Base-by-base conservation (phyloP, 2,113 vertebrate genomes). In the Pomatorhinus ruficollis region DNA sequence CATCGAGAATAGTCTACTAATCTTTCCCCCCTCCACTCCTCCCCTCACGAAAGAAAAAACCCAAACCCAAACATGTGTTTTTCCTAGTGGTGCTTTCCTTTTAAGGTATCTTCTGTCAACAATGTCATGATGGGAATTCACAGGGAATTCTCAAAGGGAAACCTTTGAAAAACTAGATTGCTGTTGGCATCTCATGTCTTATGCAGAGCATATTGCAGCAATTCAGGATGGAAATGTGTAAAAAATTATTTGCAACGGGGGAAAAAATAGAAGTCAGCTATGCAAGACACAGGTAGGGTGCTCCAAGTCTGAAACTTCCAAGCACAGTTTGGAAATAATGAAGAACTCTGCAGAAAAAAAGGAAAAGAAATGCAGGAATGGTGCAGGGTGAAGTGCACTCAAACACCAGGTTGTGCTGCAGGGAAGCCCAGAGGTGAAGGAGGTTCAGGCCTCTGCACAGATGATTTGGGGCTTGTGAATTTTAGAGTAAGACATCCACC, bases 41-140 rank as follows among this genome's bases (percentile, higher is more conserved):
- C 21, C 59, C 53, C 54, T 19, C 1, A 45, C n/a, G 31, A 42
- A 37, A 37, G n/a, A 33, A 45, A 47, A 87, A 88, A 79, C 2
- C 5, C 57, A 39, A 82, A 81, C 31, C 63, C 56, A 84, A 95
- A 90, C 92, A 95, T 81, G 72, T 96, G 92, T 63, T 97, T 96
- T 96, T 65, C 92, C 77, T 96, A 52, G 63, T 13, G 0, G 49
- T 60, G 68, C 40, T 96, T 96, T 90, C 76, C 93, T 87, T 89
- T 90, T 84, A 87, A 96, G 93, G 90, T 68, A 83, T 83, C 76
- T 90, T 44, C 76, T 94, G 76, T 95, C 93, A 93, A 53, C 80
- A 39, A 7, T 75, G 85, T 71, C 65, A 42, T 76, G 72, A 89
- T 61, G 69, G 76, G 95, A 95, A 94, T 93, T 96, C 85, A 89